phyloP scores from a whole-genome alignment of 2,113 vertebrate genomes.

The Vimba vimba region DNA sequence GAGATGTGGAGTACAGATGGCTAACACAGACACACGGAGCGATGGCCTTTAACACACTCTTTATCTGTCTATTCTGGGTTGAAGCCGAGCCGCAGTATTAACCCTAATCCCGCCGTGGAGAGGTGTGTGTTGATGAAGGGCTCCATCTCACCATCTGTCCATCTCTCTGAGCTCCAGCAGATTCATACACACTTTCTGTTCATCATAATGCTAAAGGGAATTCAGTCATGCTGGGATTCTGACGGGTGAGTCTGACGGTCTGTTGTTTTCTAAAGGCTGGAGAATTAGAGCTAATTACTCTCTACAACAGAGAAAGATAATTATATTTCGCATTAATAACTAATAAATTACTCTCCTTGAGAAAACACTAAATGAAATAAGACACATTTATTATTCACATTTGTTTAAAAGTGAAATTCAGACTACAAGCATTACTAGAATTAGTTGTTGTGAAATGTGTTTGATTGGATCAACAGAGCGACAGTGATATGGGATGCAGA shows the following conservation, averaged over 20 bases:
- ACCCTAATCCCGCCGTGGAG: conserved; percentile 73
- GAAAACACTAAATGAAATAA: not conserved
- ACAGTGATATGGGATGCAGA: conserved; percentile 76
- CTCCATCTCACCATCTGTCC: not conserved
- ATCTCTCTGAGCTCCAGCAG: too few species aligned
- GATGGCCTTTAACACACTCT: not conserved
- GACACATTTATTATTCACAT: not conserved
- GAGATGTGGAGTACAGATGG: too few species aligned
- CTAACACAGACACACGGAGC: too few species aligned
- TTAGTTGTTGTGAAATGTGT: not conserved
- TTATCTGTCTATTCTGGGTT: conserved; percentile 58
- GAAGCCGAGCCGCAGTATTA: conserved; percentile 63
- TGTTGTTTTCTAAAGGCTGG: not conserved
- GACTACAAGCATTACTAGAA: not conserved
- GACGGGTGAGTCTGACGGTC: not conserved
- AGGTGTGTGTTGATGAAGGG: conserved; percentile 51
- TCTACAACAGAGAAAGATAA: not conserved
- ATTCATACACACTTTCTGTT: too few species aligned
- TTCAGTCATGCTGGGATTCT: not conserved
- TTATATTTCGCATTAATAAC: not conserved
- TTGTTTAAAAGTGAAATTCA: not conserved
- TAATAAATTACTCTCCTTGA: not conserved
- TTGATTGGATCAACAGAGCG: conserved; percentile 34
- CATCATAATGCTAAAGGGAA: too few species aligned
- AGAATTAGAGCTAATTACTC: not conserved